Base-by-base conservation (phyloP, 2,888 invertebrate genomes). In the Fragum whitleyi region DNA sequence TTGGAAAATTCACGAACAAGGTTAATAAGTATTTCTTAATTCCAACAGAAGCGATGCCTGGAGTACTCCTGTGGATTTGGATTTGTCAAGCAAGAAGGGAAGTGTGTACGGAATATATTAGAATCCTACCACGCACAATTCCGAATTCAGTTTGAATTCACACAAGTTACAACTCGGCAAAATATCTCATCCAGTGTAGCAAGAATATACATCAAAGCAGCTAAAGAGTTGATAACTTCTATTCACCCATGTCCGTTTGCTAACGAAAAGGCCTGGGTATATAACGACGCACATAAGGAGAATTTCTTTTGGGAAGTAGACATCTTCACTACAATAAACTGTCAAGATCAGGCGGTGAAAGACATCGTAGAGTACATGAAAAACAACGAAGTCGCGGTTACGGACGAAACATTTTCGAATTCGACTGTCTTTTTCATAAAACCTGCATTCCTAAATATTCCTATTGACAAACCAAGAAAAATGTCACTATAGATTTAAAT, bases 11-110 rank as follows among this genome's bases (percentile, higher is more conserved):
- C n/a, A n/a, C n/a, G n/a, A n/a, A n/a, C n/a, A n/a, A n/a, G n/a
- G n/a, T n/a, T n/a, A n/a, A n/a, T n/a, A n/a, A n/a, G n/a, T n/a
- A n/a, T 36, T 47, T 47, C 3, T 47, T 47, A 9, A 9, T 19
- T 47, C n/a, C n/a, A 19, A 47, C 61, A 61, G 61, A n/a, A 32
- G n/a, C 28, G 3, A n/a, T 61, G 61, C n/a, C 32, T 61, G 19
- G 28, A 61, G 14, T 32, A 29, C 29, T 61, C 32, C 9, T 61
- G 61, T 32, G 61, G 19, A 19, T 61, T 61, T 61, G 61, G 61
- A 9, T 32, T 32, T n/a, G n/a, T n/a, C 16, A 28, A 26, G 32
- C 32, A 61, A 32, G 19, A 32, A 32, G 61, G 61, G 6, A 16
- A n/a, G n/a, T 61, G 61, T n/a, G 19, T 32, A n/a, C 32, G 61